Evolutionary conservation across 2,888 invertebrate genomes (phyloP).

Genomic region (Sinodicranocentrus sp.): DNA sequence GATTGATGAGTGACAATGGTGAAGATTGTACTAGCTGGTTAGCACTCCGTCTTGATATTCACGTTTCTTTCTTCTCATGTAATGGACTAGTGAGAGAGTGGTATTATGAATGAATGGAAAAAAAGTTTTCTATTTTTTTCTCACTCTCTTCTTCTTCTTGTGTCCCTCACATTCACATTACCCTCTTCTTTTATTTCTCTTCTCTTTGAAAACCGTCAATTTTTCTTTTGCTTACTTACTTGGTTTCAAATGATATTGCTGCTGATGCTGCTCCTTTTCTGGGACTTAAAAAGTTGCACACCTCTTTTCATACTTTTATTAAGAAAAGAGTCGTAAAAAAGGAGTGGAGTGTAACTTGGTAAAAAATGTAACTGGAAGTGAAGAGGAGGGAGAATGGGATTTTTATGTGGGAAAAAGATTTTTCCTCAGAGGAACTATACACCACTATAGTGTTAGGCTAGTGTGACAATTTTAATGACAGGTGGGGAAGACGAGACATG

Average conservation of each 20-base stretch:
- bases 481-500: conserved; percentile 42
- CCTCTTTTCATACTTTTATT: conserved; percentile 51
- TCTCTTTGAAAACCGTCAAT: conserved; percentile 49
- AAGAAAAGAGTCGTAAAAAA: conserved; percentile 54
- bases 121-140: conserved; percentile 42
- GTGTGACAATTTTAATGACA: conserved; percentile 65
- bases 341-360: conserved; percentile 40
- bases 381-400: not conserved
- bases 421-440: no score
- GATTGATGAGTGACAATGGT: conserved; percentile 64
- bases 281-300: no score
- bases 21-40: conserved; percentile 46
- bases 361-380: conserved; percentile 45
- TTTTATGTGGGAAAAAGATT: no score
- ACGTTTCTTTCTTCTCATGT: not conserved
- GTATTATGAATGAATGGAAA: conserved; percentile 13
- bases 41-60: conserved; percentile 5
- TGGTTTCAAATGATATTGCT: conserved; percentile 33
- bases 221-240: conserved; percentile 55
- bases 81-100: not conserved
- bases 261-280: not conserved
- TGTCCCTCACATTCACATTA: conserved; percentile 55
- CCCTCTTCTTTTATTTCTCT: conserved; percentile 36
- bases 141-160: conserved; percentile 41
- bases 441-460: conserved; percentile 25